Evolutionary conservation across 2,113 vertebrate genomes (phyloP).

Genomic region (Carassius gibelio): DNA sequence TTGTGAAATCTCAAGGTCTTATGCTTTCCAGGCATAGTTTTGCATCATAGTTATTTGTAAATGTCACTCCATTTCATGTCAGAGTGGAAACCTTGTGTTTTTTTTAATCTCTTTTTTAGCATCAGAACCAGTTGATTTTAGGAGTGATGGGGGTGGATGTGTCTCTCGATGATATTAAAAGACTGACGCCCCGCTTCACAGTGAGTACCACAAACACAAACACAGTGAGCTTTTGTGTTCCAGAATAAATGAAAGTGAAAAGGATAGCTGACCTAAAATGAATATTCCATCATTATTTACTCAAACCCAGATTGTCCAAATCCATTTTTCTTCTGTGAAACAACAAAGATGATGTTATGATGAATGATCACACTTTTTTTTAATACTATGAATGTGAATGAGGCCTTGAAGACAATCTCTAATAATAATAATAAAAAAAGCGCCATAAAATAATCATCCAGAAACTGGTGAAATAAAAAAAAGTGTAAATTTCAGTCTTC

Average conservation of each 20-base stretch:
- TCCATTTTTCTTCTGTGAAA: no score
- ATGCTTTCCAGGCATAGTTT: not conserved
- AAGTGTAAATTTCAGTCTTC: not conserved
- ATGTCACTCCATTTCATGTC: not conserved
- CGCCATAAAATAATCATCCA: not conserved
- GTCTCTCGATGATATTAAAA: constrained; percentile 95
- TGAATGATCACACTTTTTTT: no score
- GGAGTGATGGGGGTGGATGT: constrained; percentile 98
- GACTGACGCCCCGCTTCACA: constrained; percentile 92
- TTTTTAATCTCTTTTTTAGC: constrained; percentile 46
- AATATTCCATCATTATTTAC: no score
- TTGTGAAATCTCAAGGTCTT: not conserved
- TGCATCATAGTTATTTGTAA: not conserved
- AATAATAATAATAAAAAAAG: not conserved
- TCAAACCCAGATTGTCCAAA: no score
- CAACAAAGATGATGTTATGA: no score
- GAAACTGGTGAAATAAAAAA: not conserved
- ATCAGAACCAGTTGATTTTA: constrained; percentile 94
- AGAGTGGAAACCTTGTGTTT: not conserved
- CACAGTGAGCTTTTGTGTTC: not conserved
- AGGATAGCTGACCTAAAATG: no score
- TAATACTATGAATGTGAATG: no score
- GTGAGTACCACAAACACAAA: constrained; percentile 75
- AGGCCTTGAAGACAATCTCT: not conserved
- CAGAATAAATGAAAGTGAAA: not conserved